phyloP scores from a whole-genome alignment of 2,888 invertebrate species.

The Drosophila fulvimacula region DNA sequence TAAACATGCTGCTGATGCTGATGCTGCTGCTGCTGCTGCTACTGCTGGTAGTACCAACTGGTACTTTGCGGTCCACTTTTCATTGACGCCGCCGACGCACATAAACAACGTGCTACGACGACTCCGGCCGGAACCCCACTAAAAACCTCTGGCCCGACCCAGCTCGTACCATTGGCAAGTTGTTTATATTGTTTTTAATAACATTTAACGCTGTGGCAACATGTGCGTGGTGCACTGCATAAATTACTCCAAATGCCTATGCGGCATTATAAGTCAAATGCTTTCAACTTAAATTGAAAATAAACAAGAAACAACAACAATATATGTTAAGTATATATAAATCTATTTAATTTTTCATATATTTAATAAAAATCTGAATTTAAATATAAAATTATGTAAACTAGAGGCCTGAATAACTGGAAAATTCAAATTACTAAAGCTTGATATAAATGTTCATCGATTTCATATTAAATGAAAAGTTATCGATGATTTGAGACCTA shows the following conservation, averaged over 20 bases:
- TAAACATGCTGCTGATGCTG: slow-evolving; percentile 32
- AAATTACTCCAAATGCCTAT: slow-evolving; percentile 61
- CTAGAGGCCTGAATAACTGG: not conserved
- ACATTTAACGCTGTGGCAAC: slow-evolving; percentile 67
- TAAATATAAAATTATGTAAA: not conserved
- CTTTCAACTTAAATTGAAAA: slow-evolving; percentile 39
- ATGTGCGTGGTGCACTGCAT: slow-evolving; percentile 69
- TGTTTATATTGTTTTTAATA: slow-evolving; percentile 80
- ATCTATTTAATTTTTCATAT: not conserved
- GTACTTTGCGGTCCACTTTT: slow-evolving; percentile 73
- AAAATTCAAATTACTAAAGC: not conserved
- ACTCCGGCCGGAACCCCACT: not conserved
- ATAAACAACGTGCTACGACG: slow-evolving; percentile 57
- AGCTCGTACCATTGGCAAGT: slow-evolving; percentile 46
- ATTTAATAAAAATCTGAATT: not conserved
- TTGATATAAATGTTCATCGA: not conserved
- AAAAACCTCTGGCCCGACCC: not conserved
- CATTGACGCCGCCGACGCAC: slow-evolving; percentile 42
- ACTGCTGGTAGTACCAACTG: slow-evolving; percentile 52
- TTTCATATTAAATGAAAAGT: not conserved
- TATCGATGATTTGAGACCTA: not conserved
- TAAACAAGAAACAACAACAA: not conserved
- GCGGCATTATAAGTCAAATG: slow-evolving; percentile 51
- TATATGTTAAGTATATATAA: not conserved
- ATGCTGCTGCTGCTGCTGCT: slow-evolving; percentile 29